These are phyloP conservation scores for Halisarca cf. caerulea DNA, from an alignment of 37 sponge, comb jelly and placozoan species.

Conservation along the genomic window DNA sequence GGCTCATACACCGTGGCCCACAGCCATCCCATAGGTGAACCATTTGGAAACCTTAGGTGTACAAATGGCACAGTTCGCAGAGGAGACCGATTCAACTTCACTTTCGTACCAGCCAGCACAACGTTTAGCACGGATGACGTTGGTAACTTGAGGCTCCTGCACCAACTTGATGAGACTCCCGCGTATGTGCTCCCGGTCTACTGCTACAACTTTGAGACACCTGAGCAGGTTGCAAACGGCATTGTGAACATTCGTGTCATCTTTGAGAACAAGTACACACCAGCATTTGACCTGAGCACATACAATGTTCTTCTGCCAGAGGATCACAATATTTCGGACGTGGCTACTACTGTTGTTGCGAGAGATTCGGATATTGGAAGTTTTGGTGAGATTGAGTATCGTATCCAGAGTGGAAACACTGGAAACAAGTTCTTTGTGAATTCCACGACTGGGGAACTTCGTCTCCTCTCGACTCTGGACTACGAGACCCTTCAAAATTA, in stretches of 20 bases:
- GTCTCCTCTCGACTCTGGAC: slow-evolving; percentile 61
- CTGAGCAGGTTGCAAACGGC: slow-evolving; percentile 46
- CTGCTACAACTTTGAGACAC: slow-evolving; percentile 39
- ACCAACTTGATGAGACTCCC: slow-evolving; percentile 54
- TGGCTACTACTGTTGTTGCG: slow-evolving; percentile 42
- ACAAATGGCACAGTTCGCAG: slow-evolving; percentile 30
- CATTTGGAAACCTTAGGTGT: slow-evolving; percentile 50
- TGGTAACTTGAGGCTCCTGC: slow-evolving; percentile 42
- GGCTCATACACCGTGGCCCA: slow-evolving; percentile 41
- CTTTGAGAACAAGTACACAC: slow-evolving; percentile 65
- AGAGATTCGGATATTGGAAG: slow-evolving; percentile 71
- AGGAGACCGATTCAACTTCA: slow-evolving; percentile 41
- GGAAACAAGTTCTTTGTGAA: slow-evolving; percentile 65
- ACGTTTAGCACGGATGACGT: slow-evolving; percentile 52
- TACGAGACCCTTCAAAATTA: slow-evolving; percentile 45
- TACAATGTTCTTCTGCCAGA: slow-evolving; percentile 51
- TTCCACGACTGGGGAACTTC: slow-evolving; percentile 53
- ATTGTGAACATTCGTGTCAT: slow-evolving; percentile 54
- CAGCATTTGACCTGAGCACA: slow-evolving; percentile 43
- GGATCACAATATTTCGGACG: not conserved
- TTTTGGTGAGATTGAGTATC: slow-evolving; percentile 62
- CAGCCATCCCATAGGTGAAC: slow-evolving; percentile 33
- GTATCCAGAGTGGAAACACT: slow-evolving; percentile 55
- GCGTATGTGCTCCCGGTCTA: slow-evolving; percentile 50
- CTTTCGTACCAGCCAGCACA: slow-evolving; percentile 26